Evolutionary conservation across 2,888 invertebrate species (phyloP).

Genomic region (Athetis lepigone): DNA sequence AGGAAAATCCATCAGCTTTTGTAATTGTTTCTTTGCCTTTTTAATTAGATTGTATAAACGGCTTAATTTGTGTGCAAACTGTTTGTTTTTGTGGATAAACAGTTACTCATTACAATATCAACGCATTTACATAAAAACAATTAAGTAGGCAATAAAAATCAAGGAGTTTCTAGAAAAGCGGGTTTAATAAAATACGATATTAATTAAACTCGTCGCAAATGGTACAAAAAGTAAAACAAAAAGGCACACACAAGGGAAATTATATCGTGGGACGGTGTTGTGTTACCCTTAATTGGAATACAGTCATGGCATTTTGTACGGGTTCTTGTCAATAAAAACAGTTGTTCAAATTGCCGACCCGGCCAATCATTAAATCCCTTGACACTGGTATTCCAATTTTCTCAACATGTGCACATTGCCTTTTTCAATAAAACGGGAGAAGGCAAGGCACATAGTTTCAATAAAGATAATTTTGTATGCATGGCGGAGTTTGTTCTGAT

Average conservation of each 20-base stretch:
- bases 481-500: constrained; percentile 27
- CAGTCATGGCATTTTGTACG: constrained; percentile 39
- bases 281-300: constrained; percentile 51
- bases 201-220: constrained; percentile 7
- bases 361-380: constrained; percentile 43
- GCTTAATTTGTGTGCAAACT: constrained; percentile 19
- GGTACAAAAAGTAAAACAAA: constrained; percentile 18
- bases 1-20: constrained; percentile 26
- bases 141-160: not conserved
- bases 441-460: constrained; percentile 32
- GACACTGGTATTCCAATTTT: constrained; percentile 36
- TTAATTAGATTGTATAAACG: constrained; percentile 36
- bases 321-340: constrained; percentile 39
- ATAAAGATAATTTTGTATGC: constrained; percentile 50
- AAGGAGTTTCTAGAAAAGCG: not conserved
- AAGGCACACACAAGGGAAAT: constrained; percentile 49
- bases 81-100: constrained; percentile 1
- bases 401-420: constrained; percentile 31
- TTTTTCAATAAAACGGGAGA: constrained; percentile 43
- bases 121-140: not conserved
- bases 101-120: not conserved
- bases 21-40: constrained; percentile 39
- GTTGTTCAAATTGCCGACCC: constrained; percentile 16
- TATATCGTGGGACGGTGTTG: constrained; percentile 20
- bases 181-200: not conserved